Base-by-base conservation (phyloP, 2,113 vertebrate genomes). In the Echinops telfairi region DNA sequence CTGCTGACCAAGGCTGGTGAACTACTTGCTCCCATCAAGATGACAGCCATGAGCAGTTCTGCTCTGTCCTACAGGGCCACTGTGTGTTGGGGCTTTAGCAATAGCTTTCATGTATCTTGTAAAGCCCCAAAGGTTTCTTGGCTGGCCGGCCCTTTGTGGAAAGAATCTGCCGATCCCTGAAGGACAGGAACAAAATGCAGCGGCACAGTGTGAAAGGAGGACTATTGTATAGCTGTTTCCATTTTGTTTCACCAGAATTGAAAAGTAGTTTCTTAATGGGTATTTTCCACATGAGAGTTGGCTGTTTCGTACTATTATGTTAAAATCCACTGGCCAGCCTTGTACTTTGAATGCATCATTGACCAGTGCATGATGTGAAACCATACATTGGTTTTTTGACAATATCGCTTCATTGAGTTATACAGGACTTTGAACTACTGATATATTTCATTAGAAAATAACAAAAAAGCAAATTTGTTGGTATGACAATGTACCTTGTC, bases 261-360 rank as follows among this genome's bases (percentile, higher is more conserved):
- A 53, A 47, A 95, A 78, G 71, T 91, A 60, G 73, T 88, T 92
- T 93, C 33, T 89, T 81, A 85, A 91, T 89, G 53, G 9, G 86
- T 84, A 83, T 47, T 91, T 96, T 25, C 58, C 23, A 66, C 2
- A 19, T 66, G 23, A 4, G 25, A 95, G 33, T 27, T 77, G 66
- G 85, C 90, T 70, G 12, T 70, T 81, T 92, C 87, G 27, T 66
- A n/a, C 23, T 64, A 3, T 93, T 86, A 62, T 7, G 36, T 93
- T 86, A 90, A 87, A 94, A 62, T 73, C 47, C 43, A 29, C 57
- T 57, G n/a, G 17, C 87, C 33, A 77, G 9, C 88, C 81, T 91
- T 94, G 8, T 23, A 83, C 60, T 95, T 83, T 92, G 58, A 91
- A 36, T 70, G 58, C 22, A 93, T 47, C 17, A 20, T 82, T 91